These are phyloP conservation scores for Gryllus longicercus DNA, from an alignment of 2,888 invertebrate genomes.

Conservation along the genomic window DNA sequence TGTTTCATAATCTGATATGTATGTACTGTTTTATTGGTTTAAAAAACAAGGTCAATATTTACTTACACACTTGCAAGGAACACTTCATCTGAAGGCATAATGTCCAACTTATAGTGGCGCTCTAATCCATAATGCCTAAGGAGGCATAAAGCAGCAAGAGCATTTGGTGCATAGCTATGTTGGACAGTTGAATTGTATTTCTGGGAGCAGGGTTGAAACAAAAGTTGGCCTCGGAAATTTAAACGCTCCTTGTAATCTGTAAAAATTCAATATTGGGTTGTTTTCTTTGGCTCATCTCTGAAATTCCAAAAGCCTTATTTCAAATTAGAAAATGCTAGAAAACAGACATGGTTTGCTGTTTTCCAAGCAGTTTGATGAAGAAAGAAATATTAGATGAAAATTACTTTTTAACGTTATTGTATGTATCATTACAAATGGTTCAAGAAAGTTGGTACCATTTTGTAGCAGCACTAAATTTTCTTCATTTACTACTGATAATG, in stretches of 20 bases:
- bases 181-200: not conserved
- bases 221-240: constrained; percentile 58
- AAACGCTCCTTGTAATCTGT: constrained; percentile 61
- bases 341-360: too few relatives aligned
- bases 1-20: too few relatives aligned
- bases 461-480: too few relatives aligned
- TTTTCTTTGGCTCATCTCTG: too few relatives aligned
- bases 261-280: constrained; percentile 4
- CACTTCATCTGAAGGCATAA: constrained; percentile 61
- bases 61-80: constrained; percentile 61
- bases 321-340: too few relatives aligned
- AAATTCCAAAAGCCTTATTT: too few relatives aligned
- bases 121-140: constrained; percentile 59
- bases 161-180: constrained; percentile 60
- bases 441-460: too few relatives aligned
- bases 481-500: too few relatives aligned
- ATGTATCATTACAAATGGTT: too few relatives aligned
- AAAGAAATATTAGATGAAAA: too few relatives aligned
- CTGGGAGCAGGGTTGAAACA: constrained; percentile 49
- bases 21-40: not conserved
- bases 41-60: constrained; percentile 11
- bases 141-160: constrained; percentile 61
- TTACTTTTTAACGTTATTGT: too few relatives aligned
- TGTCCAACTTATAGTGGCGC: constrained; percentile 60
- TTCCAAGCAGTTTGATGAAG: too few relatives aligned